These are phyloP conservation scores for Aleadryas rufinucha DNA, from an alignment of 2,113 vertebrate genomes.

Conservation along the genomic window DNA sequence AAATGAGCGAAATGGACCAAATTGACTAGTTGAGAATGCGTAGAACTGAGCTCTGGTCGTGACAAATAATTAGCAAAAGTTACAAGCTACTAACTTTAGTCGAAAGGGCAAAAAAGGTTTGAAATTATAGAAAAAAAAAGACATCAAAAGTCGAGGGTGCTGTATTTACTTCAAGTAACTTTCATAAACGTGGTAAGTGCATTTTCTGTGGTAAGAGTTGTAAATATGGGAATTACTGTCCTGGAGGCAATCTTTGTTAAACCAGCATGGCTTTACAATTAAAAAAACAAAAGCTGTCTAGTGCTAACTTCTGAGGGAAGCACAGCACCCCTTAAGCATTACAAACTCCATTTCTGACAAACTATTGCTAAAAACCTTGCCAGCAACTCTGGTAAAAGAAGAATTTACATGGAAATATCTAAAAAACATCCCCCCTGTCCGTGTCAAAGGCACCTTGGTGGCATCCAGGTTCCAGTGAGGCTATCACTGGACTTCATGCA, in stretches of 20 bases:
- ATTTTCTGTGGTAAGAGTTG: slow-evolving; percentile 23
- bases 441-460: not conserved
- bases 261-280: not conserved
- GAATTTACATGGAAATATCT: not conserved
- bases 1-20: not conserved
- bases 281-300: not conserved
- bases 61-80: slow-evolving; percentile 1
- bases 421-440: not conserved
- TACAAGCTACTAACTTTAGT: not conserved
- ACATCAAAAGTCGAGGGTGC: not conserved
- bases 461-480: not conserved
- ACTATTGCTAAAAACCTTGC: not conserved
- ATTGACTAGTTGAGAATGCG: not conserved
- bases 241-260: slow-evolving; percentile 31
- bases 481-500: not conserved
- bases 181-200: not conserved
- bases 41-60: not conserved
- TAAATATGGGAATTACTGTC: slow-evolving; percentile 29
- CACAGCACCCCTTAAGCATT: not conserved
- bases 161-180: slow-evolving; percentile 14
- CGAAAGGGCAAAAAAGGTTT: not conserved
- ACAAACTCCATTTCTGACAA: not conserved
- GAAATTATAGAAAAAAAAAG: not conserved
- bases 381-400: not conserved
- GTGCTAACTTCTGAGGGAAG: not conserved